phyloP scores from a whole-genome alignment of 2,888 invertebrate genomes.

The Podotricha telesiphe region DNA sequence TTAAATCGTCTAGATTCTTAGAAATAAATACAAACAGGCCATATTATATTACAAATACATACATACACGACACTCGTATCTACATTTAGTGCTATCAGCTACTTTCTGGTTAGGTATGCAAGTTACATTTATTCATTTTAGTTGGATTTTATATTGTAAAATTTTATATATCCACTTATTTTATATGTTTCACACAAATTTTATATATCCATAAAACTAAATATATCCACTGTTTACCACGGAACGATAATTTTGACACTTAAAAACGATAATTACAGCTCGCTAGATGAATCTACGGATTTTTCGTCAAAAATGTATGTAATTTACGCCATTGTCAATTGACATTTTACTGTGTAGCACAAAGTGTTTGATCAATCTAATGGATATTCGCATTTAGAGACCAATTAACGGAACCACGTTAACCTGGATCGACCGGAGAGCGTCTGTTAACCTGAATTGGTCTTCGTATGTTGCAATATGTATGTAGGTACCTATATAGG shows the following conservation, averaged over 20 bases:
- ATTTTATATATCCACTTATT: neutral
- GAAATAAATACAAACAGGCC: neutral
- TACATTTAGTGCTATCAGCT: neutral
- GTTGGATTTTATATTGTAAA: neutral
- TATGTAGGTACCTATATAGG: neutral
- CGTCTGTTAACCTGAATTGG: slow-evolving; percentile 50
- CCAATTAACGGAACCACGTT: slow-evolving; percentile 46
- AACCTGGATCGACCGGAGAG: slow-evolving; percentile 41
- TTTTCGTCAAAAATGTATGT: neutral
- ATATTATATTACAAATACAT: neutral
- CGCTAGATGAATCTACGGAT: neutral
- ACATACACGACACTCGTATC: too few relatives aligned
- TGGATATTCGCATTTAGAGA: slow-evolving; percentile 49
- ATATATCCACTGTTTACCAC: too few relatives aligned
- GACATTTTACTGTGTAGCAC: slow-evolving; percentile 23
- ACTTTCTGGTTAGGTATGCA: neutral
- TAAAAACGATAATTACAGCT: neutral
- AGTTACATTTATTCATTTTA: neutral
- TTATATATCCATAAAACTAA: too few relatives aligned
- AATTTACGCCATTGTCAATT: neutral
- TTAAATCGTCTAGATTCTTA: neutral
- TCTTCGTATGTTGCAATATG: slow-evolving; percentile 40
- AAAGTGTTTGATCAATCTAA: slow-evolving; percentile 35
- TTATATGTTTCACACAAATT: too few relatives aligned
- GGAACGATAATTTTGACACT: too few relatives aligned